Base-by-base conservation (phyloP, 2,888 invertebrate species). In the Pollenia griseotomentosa region DNA sequence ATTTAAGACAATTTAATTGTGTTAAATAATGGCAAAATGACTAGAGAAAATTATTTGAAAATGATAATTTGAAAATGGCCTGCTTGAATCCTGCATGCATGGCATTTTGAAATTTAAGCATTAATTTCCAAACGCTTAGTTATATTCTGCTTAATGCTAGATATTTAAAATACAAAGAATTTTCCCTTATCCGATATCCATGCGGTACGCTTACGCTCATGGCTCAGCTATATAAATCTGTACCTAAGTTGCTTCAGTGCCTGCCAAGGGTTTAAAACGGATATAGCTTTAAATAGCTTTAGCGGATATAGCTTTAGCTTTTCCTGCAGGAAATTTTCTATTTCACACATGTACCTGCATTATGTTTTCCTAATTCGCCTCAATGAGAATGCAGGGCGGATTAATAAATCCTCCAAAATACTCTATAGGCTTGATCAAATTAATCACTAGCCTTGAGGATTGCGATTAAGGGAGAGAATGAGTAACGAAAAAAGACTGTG, bases 251-350 rank as follows among this genome's bases (percentile, higher is more conserved):
- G 44, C 53, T 53, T 33, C 33, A 33, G 63, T 46, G 44, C 5
- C 19, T 57, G 19, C 55, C 19, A 23, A 5, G 65, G 70, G 19
- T 71, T 80, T 63, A 80, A 51, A 79, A 51, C 79, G 79, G 79
- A 79, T 79, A 66, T 57, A 81, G 81, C 57, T 65, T 73, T 81
- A 73, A 73, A 82, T 66, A 48, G 66, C 66, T 59, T 59, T 48
- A 48, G 48, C 48, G 48, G 48, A 48, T 12, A 48, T 48, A 48
- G 48, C 48, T 23, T 59, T 66, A 66, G 66, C 66, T 66, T 65
- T 82, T 82, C 66, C 74, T 80, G 71, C 55, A 71, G 71, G 68
- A 68, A 68, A 68, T 68, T 78, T 78, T 68, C 3, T 2, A 2
- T 40, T 44, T 2, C 2, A 8, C 44, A 33, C 1, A 33, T 16